These are phyloP conservation scores for Tachysurus fulvidraco DNA, from an alignment of 2,113 vertebrate species.

Conservation along the genomic window DNA sequence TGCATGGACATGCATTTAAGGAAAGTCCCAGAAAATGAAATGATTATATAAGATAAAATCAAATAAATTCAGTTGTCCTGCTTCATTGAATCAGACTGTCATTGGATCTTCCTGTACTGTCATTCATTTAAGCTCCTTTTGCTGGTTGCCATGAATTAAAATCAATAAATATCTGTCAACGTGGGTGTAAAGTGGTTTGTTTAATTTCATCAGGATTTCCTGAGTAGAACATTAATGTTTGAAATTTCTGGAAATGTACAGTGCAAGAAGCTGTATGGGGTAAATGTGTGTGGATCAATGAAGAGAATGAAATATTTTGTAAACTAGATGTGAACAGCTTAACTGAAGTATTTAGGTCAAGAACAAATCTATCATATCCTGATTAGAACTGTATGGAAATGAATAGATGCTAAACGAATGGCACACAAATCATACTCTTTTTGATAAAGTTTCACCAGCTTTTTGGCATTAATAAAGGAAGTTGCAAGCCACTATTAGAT, in stretches of 20 bases:
- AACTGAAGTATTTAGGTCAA: not conserved
- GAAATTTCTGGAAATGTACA: not conserved
- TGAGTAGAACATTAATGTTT: not conserved
- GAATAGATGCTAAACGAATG: not conserved
- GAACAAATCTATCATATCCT: not conserved
- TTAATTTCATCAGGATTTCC: not conserved
- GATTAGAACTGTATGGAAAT: not conserved
- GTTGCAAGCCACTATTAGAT: not conserved
- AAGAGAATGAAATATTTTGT: constrained; percentile 10
- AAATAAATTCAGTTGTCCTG: not conserved
- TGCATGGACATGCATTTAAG: constrained; percentile 14
- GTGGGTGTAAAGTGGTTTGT: constrained; percentile 12
- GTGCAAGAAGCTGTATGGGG: not conserved
- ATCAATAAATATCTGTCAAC: constrained; percentile 20
- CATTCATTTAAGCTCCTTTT: constrained; percentile 7
- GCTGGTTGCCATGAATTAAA: constrained; percentile 11
- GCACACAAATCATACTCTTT: not conserved
- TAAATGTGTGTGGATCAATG: not conserved
- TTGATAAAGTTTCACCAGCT: not conserved
- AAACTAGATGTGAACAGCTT: not conserved
- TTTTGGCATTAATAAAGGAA: not conserved
- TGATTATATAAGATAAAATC: constrained; percentile 1
- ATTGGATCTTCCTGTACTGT: not conserved
- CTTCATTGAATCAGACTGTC: not conserved
- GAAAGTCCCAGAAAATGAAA: not conserved